phyloP scores from a whole-genome alignment of 2,888 invertebrate species.

The Balanococcus diminutus region DNA sequence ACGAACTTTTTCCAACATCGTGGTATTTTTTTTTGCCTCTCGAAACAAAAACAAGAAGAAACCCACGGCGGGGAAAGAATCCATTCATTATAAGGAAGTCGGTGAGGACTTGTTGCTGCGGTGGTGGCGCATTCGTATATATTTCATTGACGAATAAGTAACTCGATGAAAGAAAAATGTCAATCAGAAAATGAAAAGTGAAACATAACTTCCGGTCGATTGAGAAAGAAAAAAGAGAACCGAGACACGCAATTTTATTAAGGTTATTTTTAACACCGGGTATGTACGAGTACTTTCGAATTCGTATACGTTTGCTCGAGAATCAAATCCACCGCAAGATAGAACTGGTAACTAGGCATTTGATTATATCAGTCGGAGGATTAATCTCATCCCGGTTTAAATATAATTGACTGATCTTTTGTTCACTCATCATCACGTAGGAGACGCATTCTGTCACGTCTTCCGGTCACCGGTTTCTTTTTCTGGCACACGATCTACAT shows the following conservation, averaged over 20 bases:
- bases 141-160: background rate
- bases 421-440: constrained; percentile 51
- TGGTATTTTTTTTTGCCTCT: background rate
- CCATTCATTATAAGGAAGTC: background rate
- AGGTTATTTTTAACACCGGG: background rate
- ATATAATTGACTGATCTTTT: constrained; percentile 52
- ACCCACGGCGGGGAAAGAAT: background rate
- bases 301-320: background rate
- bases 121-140: background rate
- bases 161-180: background rate
- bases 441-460: constrained; percentile 53
- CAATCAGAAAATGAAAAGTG: background rate
- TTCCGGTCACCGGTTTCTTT: constrained; percentile 54
- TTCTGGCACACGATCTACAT: constrained; percentile 54
- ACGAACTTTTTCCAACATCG: background rate
- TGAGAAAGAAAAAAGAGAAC: background rate
- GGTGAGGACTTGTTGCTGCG: background rate
- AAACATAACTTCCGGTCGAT: background rate
- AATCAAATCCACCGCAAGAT: background rate
- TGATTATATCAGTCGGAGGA: constrained; percentile 49
- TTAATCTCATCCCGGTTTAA: constrained; percentile 48
- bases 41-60: background rate
- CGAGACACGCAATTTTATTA: constrained; percentile 21
- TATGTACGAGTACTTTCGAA: background rate
- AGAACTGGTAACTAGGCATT: constrained; percentile 15